phyloP scores from a whole-genome alignment of 2,113 vertebrate species.

The Thomomys bottae region DNA sequence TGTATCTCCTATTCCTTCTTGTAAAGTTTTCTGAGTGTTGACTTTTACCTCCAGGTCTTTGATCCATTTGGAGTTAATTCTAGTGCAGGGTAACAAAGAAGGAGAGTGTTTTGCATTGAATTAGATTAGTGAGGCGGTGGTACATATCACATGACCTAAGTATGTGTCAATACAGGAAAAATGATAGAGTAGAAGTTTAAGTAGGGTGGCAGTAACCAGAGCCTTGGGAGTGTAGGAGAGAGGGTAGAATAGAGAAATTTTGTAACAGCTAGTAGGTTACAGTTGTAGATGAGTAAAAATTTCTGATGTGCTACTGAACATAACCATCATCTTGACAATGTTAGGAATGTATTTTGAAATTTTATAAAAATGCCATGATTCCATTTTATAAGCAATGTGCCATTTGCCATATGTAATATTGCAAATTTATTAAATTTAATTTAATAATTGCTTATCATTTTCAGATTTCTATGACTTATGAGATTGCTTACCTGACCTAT shows the following conservation, averaged over 20 bases:
- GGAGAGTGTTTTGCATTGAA: background rate
- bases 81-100: too few species aligned
- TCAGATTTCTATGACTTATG: too few species aligned
- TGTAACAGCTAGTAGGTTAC: background rate
- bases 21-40: too few species aligned
- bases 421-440: background rate
- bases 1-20: too few species aligned
- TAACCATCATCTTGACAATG: background rate
- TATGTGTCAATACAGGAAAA: background rate
- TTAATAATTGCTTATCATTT: background rate
- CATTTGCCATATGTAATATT: background rate
- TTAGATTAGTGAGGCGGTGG: background rate
- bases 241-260: fast-evolving
- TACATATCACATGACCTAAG: background rate
- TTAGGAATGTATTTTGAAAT: background rate
- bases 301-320: background rate
- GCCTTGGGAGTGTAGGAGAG: background rate
- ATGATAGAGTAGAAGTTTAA: background rate
- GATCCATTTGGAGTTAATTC: too few species aligned
- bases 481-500: background rate
- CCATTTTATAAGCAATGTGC: background rate
- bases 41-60: too few species aligned
- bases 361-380: background rate
- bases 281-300: background rate
- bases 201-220: too few species aligned